Evolutionary conservation across 2,113 vertebrate species (phyloP), one percentile per base, ranked within the genome.

Genomic region (Blennius ocellaris): DNA sequence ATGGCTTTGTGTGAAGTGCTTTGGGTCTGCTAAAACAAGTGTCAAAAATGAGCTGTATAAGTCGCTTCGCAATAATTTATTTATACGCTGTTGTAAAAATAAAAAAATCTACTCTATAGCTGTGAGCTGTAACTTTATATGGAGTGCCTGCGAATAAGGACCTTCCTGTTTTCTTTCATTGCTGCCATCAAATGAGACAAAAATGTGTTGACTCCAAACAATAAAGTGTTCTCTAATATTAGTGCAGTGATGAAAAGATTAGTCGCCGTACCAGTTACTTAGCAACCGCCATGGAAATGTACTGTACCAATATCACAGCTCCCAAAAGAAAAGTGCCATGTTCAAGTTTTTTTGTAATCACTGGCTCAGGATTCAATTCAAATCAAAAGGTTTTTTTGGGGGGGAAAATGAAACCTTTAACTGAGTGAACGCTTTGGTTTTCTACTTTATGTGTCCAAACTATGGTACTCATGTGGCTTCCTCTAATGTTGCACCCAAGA

Each of bases 311-410:
- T 11, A 73, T 72, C 43, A 53, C 30, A 5, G 41, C 62, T 60
- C 54, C 44, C 41, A 30, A 51, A 77, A 72, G 38, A 50, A 71
- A 69, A 63, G 37, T 41, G 52, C 37, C 6, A 10, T 41, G 17
- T 78, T 80, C 55, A 72, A 76, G 56, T 37, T 51, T 40, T 76
- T 71, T 72, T 81, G 21, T 75, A 82, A 80, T 80, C 65, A 57
- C 73, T 72, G 63, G 50, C 45, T 69, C 48, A 55, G 68, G 67
- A 76, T 86, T 56, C 78, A 69, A 79, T 69, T 76, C 52, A n/a
- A 48, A 11, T 61, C 10, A 50, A 69, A 80, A 60, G 61, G 16
- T 65, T 80, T 39, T 77, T 47, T 60, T 45, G 16, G n/a, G n/a
- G n/a, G n/a, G n/a, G 30, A 77, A 70, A 69, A 66, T 70, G 3